These are phyloP conservation scores for Paralichthys olivaceus DNA, from an alignment of 2,113 vertebrate genomes.

Conservation along the genomic window DNA sequence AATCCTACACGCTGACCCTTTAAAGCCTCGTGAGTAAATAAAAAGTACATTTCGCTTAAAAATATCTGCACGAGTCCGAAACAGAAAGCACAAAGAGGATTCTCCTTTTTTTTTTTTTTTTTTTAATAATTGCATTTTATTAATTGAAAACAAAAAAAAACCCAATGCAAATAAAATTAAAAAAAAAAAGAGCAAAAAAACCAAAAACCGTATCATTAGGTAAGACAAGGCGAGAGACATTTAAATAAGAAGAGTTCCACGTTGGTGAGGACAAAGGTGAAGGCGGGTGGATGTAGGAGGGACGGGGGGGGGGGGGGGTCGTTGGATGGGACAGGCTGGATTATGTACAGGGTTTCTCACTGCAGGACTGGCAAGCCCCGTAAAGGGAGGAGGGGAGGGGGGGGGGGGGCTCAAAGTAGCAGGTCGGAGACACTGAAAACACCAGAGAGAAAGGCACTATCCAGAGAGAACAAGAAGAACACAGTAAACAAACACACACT, in stretches of 20 bases:
- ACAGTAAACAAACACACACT: constrained; percentile 47
- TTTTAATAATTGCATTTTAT: constrained; percentile 86
- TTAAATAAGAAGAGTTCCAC: constrained; percentile 82
- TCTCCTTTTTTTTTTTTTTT: constrained; percentile 43
- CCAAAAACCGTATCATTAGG: constrained; percentile 74
- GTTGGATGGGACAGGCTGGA: constrained; percentile 36
- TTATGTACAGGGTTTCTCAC: constrained; percentile 75
- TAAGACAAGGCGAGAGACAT: constrained; percentile 81
- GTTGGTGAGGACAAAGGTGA: constrained; percentile 70
- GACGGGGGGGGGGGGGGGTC: not conserved
- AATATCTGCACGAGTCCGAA: too few relatives aligned
- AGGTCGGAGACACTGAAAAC: constrained; percentile 80
- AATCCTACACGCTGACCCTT: too few relatives aligned
- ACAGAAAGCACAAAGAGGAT: not conserved
- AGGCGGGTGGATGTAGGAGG: constrained; percentile 43
- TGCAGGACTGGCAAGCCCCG: constrained; percentile 66
- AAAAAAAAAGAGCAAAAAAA: constrained; percentile 61
- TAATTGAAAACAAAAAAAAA: constrained; percentile 81
- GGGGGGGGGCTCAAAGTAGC: constrained; percentile 69
- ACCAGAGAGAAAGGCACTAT: constrained; percentile 87
- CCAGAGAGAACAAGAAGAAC: constrained; percentile 80
- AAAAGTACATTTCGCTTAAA: too few relatives aligned
- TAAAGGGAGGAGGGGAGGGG: constrained; percentile 17
- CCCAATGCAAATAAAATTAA: constrained; percentile 49
- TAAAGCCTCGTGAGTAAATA: too few relatives aligned